These are phyloP conservation scores for Ostrea denselamellosa DNA, from an alignment of 1,140 invertebrate species.

Conservation along the genomic window DNA sequence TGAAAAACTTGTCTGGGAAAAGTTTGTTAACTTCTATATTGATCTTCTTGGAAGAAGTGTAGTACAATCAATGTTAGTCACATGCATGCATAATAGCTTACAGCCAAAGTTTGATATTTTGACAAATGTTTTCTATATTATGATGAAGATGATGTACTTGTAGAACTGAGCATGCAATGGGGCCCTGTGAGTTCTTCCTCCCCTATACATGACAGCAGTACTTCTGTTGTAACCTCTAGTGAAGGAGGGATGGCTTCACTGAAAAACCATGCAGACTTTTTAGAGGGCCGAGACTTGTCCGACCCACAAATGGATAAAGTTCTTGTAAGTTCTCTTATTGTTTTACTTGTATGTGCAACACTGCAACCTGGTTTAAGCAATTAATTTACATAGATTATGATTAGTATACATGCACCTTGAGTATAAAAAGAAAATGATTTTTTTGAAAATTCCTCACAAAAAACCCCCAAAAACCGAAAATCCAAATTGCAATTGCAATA, in stretches of 20 bases:
- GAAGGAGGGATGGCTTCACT: slow-evolving; percentile 43
- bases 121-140: too few species aligned
- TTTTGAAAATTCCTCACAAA: background rate
- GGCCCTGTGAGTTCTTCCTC: slow-evolving; percentile 60
- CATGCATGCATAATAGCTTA: too few species aligned
- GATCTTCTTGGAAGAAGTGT: too few species aligned
- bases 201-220: slow-evolving; percentile 48
- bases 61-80: too few species aligned
- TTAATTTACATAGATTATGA: background rate
- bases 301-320: slow-evolving; percentile 45
- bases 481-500: too few species aligned
- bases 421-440: background rate
- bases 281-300: slow-evolving; percentile 45
- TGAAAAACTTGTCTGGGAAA: too few species aligned
- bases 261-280: slow-evolving; percentile 50
- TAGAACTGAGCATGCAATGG: slow-evolving; percentile 66
- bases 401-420: background rate
- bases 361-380: background rate
- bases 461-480: too few species aligned
- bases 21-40: too few species aligned
- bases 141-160: slow-evolving; percentile 10
- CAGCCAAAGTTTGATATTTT: too few species aligned
- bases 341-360: too few species aligned
- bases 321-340: slow-evolving; percentile 13
- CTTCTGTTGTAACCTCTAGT: slow-evolving; percentile 34